Conservation (phyloP, 2,797 vertebrate genomes). For the Nasua narica region DNA sequence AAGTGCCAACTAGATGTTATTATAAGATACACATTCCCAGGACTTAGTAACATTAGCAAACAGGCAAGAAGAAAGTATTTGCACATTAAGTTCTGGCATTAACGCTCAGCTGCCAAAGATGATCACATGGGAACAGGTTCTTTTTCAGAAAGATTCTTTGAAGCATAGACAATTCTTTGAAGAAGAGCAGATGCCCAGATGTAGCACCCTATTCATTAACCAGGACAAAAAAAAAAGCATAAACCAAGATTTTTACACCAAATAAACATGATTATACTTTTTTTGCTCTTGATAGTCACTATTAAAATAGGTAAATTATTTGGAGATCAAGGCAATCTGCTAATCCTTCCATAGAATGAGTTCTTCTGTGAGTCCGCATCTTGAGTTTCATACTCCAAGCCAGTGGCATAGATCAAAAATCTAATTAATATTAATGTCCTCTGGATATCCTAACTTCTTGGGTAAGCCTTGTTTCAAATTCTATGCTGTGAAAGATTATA, state of each 20-base stretch:
- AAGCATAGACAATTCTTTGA: neutral
- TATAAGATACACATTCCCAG: constrained; percentile 1
- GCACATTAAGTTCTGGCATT: neutral
- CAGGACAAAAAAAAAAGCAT: neutral
- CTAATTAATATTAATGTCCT: neutral
- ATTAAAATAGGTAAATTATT: neutral
- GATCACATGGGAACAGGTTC: neutral
- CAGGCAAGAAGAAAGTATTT: neutral
- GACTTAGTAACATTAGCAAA: neutral
- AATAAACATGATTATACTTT: neutral
- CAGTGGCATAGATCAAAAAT: neutral
- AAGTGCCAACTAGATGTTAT: neutral
- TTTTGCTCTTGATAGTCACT: neutral
- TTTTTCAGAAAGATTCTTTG: constrained; percentile 21
- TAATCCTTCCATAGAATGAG: neutral
- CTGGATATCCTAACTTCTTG: neutral
- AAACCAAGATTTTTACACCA: neutral
- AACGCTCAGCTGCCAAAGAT: neutral
- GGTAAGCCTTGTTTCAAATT: neutral
- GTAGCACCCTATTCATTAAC: neutral
- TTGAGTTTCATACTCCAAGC: neutral
- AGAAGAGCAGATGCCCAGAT: neutral
- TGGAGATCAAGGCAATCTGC: neutral
- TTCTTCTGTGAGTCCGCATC: neutral
- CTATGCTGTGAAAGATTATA: neutral